Conservation (phyloP, 2,113 vertebrate genomes). For the Mus pahari region DNA sequence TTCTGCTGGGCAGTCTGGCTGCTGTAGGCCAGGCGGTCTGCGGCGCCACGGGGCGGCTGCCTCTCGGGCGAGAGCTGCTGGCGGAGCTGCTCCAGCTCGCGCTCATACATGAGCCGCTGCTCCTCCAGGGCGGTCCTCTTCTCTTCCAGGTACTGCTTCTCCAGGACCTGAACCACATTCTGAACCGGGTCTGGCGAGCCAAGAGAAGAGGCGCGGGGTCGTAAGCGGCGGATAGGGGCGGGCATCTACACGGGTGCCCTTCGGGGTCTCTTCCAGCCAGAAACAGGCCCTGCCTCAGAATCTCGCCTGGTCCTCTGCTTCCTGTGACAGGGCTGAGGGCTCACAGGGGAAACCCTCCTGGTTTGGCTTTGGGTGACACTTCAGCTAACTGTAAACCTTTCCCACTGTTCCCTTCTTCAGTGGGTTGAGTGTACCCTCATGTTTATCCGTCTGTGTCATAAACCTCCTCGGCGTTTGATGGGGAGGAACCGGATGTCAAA, state of each 20-base stretch:
- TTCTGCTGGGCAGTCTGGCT: conserved; percentile 91
- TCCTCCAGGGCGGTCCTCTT: conserved; percentile 96
- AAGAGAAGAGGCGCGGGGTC: conserved; percentile 24
- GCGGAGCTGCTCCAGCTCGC: conserved; percentile 94
- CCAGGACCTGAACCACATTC: conserved; percentile 95
- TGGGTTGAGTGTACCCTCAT: background rate
- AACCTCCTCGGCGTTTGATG: background rate
- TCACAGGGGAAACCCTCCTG: background rate
- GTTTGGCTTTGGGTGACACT: background rate
- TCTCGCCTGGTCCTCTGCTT: fast-evolving
- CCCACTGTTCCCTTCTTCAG: background rate
- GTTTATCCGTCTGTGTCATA: background rate
- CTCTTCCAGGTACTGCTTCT: conserved; percentile 98
- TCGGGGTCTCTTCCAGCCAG: background rate
- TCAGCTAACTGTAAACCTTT: background rate
- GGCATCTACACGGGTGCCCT: background rate
- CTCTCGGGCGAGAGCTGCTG: conserved; percentile 96
- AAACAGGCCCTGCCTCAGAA: background rate
- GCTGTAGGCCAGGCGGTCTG: conserved; percentile 90
- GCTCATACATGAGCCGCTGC: conserved; percentile 97
- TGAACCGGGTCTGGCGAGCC: conserved; percentile 93
- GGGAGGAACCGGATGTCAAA: background rate
- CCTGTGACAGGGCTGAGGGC: background rate
- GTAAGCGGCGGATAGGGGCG: background rate
- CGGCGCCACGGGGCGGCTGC: conserved; percentile 88